Conservation (phyloP, 2,797 vertebrate genomes). For the Coilia nasus region DNA sequence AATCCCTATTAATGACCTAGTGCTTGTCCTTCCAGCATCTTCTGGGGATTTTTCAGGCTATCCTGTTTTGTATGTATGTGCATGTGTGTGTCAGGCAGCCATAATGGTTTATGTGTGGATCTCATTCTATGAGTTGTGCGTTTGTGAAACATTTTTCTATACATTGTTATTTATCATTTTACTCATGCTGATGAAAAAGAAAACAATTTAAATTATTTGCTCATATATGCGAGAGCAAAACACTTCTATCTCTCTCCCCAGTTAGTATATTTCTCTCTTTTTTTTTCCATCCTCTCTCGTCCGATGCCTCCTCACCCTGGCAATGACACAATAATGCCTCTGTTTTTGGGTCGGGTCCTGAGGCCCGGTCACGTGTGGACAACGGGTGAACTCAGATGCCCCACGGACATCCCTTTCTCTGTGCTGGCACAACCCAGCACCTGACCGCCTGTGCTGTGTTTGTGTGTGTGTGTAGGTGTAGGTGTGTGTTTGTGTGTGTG, state of each 20-base stretch:
- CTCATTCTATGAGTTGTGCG: not conserved
- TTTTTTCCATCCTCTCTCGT: not conserved
- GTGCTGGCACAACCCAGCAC: conserved; percentile 5
- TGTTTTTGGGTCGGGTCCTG: not conserved
- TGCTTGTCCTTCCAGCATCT: not conserved
- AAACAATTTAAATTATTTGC: not conserved
- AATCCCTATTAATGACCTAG: not conserved
- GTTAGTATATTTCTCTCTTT: not conserved
- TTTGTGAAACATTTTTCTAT: not conserved
- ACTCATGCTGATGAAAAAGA: not conserved
- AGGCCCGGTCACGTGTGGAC: conserved; percentile 9
- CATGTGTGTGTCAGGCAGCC: too few relatives aligned
- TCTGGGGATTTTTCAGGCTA: not conserved
- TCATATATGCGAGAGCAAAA: not conserved
- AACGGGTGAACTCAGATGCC: conserved; percentile 16
- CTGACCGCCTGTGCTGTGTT: not conserved
- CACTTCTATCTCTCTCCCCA: not conserved
- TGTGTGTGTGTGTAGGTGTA: too few relatives aligned
- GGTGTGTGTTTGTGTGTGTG: too few relatives aligned
- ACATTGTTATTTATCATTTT: not conserved
- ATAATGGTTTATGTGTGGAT: not conserved
- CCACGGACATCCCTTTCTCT: conserved; percentile 14
- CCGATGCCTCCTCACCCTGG: not conserved
- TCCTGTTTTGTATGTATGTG: not conserved
- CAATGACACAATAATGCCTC: not conserved